phyloP scores from a whole-genome alignment of 2,113 vertebrate genomes.

The Lutjanus erythropterus region DNA sequence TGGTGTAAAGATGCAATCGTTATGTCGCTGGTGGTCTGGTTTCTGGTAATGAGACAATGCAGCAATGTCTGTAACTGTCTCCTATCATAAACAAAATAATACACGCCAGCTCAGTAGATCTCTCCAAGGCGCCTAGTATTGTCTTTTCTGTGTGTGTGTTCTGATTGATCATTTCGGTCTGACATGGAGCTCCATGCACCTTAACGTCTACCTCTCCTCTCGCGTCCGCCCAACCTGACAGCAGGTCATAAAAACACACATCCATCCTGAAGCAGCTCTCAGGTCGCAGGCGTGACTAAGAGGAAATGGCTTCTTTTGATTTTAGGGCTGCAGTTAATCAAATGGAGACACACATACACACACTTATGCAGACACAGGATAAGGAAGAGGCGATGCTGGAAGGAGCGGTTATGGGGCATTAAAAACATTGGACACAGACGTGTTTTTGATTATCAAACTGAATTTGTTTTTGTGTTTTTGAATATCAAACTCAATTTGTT shows the following conservation, averaged over 20 bases:
- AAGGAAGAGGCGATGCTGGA: slow-evolving; percentile 56
- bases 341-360: slow-evolving; percentile 18
- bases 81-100: slow-evolving; percentile 29
- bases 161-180: slow-evolving; percentile 33
- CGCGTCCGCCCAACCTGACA: slow-evolving; percentile 31
- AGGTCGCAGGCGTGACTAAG: slow-evolving; percentile 65
- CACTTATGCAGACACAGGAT: slow-evolving; percentile 45
- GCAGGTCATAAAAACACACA: slow-evolving; percentile 83
- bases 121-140: not conserved
- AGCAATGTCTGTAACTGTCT: slow-evolving; percentile 32
- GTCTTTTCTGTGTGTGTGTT: slow-evolving; percentile 1
- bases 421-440: slow-evolving; percentile 40
- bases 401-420: slow-evolving; percentile 50
- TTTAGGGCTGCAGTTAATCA: slow-evolving; percentile 70
- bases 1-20: slow-evolving; percentile 21
- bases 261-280: slow-evolving; percentile 70
- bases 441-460: slow-evolving; percentile 35
- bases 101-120: slow-evolving; percentile 26
- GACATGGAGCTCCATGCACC: slow-evolving; percentile 19
- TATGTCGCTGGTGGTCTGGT: slow-evolving; percentile 34
- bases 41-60: slow-evolving; percentile 22
- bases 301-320: slow-evolving; percentile 80
- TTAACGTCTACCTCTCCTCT: slow-evolving; percentile 21
- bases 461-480: slow-evolving; percentile 34
- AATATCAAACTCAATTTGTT: slow-evolving; percentile 9